Evolutionary conservation across 2,797 vertebrate species (phyloP).

Genomic region (Artibeus jamaicensis): DNA sequence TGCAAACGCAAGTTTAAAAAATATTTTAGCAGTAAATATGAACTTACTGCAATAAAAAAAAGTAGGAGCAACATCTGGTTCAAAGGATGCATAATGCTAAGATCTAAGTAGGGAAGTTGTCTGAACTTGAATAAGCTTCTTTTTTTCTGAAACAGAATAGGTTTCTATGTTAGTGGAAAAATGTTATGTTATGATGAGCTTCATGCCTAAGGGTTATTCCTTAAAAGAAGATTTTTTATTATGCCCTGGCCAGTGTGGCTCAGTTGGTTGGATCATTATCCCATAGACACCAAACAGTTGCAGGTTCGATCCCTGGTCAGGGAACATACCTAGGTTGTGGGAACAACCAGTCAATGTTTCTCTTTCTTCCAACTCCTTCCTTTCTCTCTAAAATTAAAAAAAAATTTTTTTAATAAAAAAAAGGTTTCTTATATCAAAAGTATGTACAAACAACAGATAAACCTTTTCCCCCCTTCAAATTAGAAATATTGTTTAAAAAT

Average conservation of each 20-base stretch:
- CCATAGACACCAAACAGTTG: neutral
- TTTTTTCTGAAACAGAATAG: conserved; percentile 26
- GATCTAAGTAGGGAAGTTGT: conserved; percentile 5
- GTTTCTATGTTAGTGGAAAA: conserved; percentile 38
- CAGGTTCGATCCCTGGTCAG: neutral
- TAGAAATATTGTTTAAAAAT: conserved; percentile 24
- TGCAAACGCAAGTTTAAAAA: conserved; percentile 77
- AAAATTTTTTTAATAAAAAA: neutral
- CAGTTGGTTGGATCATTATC: neutral
- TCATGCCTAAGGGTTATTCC: neutral
- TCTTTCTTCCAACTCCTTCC: no score
- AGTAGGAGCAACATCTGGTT: conserved; percentile 55
- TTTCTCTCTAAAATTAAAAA: no score
- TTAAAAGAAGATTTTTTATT: neutral
- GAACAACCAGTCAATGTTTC: neutral
- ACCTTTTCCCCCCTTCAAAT: neutral
- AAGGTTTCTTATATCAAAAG: neutral
- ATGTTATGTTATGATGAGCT: neutral
- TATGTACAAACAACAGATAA: neutral
- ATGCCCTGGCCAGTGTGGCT: neutral
- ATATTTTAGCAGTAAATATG: conserved; percentile 74
- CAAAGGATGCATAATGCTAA: conserved; percentile 29
- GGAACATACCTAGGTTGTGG: neutral
- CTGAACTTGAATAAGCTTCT: conserved; percentile 37
- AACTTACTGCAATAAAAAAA: conserved; percentile 62